Conservation (phyloP, 92 coral and sea anemone species). For the Virgularia gustaviana region DNA sequence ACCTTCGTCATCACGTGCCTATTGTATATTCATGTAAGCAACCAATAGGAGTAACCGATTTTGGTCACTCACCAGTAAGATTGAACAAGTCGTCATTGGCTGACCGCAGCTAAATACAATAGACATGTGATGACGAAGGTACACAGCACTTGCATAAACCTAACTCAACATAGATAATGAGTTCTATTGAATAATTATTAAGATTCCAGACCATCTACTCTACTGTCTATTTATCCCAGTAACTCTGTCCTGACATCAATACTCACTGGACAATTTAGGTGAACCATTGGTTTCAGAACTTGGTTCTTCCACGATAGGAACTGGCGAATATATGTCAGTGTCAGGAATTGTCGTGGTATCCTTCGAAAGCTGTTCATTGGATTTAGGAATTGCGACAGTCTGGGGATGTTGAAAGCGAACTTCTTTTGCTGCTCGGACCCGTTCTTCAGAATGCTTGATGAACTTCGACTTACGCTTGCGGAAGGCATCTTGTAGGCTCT, state of each 20-base stretch:
- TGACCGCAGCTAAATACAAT: too few relatives aligned
- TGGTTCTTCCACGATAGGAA: not conserved
- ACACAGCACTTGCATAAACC: too few relatives aligned
- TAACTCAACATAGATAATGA: too few relatives aligned
- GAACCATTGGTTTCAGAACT: not conserved
- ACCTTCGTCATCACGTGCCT: too few relatives aligned
- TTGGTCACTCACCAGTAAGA: too few relatives aligned
- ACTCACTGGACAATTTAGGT: not conserved
- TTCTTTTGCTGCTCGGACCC: slow-evolving; percentile 51
- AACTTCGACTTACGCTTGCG: slow-evolving; percentile 46
- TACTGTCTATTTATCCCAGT: not conserved
- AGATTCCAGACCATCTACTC: too few relatives aligned
- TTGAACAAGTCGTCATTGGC: not conserved
- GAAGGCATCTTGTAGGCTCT: slow-evolving; percentile 62
- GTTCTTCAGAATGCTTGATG: slow-evolving; percentile 48
- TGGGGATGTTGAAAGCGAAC: slow-evolving; percentile 38
- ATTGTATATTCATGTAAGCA: too few relatives aligned
- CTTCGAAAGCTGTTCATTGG: slow-evolving; percentile 15
- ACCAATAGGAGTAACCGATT: too few relatives aligned
- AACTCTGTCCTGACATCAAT: not conserved
- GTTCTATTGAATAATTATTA: too few relatives aligned
- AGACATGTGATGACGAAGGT: too few relatives aligned
- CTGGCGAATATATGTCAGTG: not conserved
- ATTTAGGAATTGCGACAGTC: slow-evolving; percentile 34
- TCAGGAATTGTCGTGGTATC: not conserved